Evolutionary conservation across 2,797 vertebrate species (phyloP), one percentile per base, ranked within the genome.

Genomic region (Arrhamphus sclerolepis): DNA sequence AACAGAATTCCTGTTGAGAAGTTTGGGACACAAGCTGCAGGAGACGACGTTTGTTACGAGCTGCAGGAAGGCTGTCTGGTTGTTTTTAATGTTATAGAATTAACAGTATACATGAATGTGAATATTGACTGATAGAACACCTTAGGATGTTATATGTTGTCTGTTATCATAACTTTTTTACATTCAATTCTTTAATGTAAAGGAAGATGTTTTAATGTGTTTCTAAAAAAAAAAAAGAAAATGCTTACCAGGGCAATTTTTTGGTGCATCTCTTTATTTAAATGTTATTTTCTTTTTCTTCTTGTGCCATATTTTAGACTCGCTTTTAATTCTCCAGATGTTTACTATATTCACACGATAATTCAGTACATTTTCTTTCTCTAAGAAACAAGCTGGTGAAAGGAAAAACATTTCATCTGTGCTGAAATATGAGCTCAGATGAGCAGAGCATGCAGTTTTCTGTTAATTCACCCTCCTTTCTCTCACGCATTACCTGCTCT

Each of bases 391-490:
- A 42, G 19, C 26, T 38, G 29, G 10, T 22, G 17, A 48, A 46
- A 58, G 19, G 21, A 55, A 74, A 31, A 9, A 3, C 29, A 38
- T 39, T 39, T 24, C 14, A 39, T 40, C 22, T 19, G 29, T 24
- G 26, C 19, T 34, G 8, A 34, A 46, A 46, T 39, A 16, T 60
- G 38, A 62, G 61, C 56, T 58, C 62, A 62, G 43, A 61, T 62
- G 26, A 46, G 21, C 39, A 54, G 62, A 66, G 53, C 43, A 47
- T 31, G 34, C 20, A 46, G 34, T 1, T 64, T 46, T 59, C 38
- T 49, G 51, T 67, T 53, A 52, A 70, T 66, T 66, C 18, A 22
- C 61, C 81, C 65, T 4, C 72, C 61, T 81, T 66, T 59, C 70
- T 81, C 70, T 81, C 24, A 19, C 41, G 46, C 22, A 38, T 81